These are phyloP conservation scores for Automeris io DNA, from an alignment of 2,888 invertebrate genomes.

Conservation along the genomic window DNA sequence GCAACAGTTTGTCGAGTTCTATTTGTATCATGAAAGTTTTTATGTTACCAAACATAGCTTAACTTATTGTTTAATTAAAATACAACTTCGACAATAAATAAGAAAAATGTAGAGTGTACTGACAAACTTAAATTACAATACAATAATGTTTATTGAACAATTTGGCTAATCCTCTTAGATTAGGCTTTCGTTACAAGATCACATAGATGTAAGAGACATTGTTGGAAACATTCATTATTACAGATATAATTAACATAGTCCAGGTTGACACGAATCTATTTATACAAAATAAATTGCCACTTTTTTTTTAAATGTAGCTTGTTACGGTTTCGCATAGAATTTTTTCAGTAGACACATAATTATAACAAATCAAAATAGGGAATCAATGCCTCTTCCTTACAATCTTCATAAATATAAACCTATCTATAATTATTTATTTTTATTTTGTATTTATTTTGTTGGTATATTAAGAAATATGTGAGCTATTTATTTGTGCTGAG, in stretches of 20 bases:
- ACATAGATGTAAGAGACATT: neutral
- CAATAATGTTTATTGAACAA: neutral
- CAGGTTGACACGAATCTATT: neutral
- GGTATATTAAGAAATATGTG: neutral
- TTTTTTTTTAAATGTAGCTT: neutral
- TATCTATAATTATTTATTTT: too few species aligned
- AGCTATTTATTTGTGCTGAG: constrained; percentile 10
- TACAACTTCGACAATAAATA: constrained; percentile 7
- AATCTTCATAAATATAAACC: too few species aligned
- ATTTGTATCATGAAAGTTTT: constrained; percentile 8
- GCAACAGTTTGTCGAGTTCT: constrained; percentile 3
- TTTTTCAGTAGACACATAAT: too few species aligned
- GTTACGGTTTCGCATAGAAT: too few species aligned
- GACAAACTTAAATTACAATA: constrained; percentile 5
- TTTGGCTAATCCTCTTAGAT: neutral
- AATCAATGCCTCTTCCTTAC: too few species aligned
- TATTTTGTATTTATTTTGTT: too few species aligned
- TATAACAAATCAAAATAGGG: too few species aligned
- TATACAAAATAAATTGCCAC: neutral
- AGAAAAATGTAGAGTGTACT: neutral
- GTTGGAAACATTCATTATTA: neutral
- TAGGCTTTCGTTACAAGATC: neutral
- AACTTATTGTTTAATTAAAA: constrained; percentile 2
- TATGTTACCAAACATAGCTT: constrained; percentile 12
- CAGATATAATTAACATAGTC: neutral